Conservation (phyloP, 1,140 invertebrate species). For the Luehdorfia chinensis region DNA sequence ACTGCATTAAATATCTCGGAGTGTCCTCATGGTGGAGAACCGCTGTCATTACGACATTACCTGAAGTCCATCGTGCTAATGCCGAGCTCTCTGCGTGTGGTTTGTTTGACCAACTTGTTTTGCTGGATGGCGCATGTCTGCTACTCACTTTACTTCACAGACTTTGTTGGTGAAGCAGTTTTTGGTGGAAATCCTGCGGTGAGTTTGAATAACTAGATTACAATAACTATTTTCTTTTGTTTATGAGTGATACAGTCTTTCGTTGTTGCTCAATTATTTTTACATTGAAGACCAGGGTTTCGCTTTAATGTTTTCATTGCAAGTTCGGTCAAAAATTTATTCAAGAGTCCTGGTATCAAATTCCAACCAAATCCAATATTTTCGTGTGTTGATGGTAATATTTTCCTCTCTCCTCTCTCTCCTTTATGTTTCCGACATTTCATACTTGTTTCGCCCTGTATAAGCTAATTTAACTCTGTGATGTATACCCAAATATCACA, state of each 20-base stretch:
- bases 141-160: slow-evolving; percentile 97
- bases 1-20: slow-evolving; percentile 33
- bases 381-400: too few relatives aligned
- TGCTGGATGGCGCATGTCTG: slow-evolving; percentile 99
- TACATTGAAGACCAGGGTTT: too few relatives aligned
- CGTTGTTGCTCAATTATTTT: neutral
- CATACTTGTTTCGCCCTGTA: too few relatives aligned
- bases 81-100: slow-evolving; percentile 89
- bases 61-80: slow-evolving; percentile 92
- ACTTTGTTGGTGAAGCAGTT: slow-evolving; percentile 97
- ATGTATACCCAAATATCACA: too few relatives aligned
- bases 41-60: slow-evolving; percentile 83
- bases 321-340: too few relatives aligned
- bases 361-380: too few relatives aligned
- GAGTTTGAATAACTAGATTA: slow-evolving; percentile 46
- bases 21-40: slow-evolving; percentile 28
- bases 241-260: neutral
- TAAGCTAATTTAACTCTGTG: too few relatives aligned
- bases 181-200: slow-evolving; percentile 93
- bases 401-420: too few relatives aligned
- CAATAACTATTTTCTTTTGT: neutral
- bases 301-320: too few relatives aligned
- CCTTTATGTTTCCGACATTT: too few relatives aligned
- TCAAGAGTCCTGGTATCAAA: too few relatives aligned
- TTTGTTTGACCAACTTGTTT: slow-evolving; percentile 96